Evolutionary conservation across 2,888 invertebrate species (phyloP), one percentile per base, ranked within the genome.

Genomic region (Parthenolecanium corni): DNA sequence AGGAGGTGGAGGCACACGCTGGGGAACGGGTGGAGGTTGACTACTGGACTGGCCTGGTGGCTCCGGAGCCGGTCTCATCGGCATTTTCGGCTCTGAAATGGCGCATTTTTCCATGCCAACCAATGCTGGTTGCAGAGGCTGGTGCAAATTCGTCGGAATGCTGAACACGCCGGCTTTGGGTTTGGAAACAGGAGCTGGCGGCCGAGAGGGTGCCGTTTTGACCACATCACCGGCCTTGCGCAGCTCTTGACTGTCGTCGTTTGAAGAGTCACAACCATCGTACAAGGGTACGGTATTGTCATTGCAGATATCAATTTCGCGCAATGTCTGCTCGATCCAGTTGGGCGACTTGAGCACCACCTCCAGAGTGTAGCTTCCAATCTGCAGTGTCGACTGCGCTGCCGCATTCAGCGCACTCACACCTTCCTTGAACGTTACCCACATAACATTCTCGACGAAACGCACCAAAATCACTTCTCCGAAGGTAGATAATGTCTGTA

Each of bases 341-440:
- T 91, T 80, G 0, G 85, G 83, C 0, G 91, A 88, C 73, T 89
- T 92, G 24, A 94, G 75, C 36, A 81, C 79, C 49, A 94, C 80
- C 56, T 77, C 78, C 38, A 93, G 75, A 53, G 57, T 25, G 46
- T 65, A 58, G 16, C 42, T 42, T 24, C 38, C 47, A 11, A 58
- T 44, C 21, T 49, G 25, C 1, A 64, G 25, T 3, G 18, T 21
- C 5, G 23, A 12, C 16, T 51, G 23, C 9, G 14, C 49, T 12
- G 75, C 76, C 1, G 89, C 89, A 65, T 84, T 82, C 21, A 97
- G 74, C 3, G 95, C 95, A 68, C 86, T 84, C 71, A 88, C 85
- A 0, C 95, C 93, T 71, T 90, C 89, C 68, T 89, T 81, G 73
- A 95, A 94, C 9, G 94, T 92, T 24, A 96, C 83, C 84, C 91